phyloP scores from a whole-genome alignment of 2,113 vertebrate species.

The Cairina moschata region DNA sequence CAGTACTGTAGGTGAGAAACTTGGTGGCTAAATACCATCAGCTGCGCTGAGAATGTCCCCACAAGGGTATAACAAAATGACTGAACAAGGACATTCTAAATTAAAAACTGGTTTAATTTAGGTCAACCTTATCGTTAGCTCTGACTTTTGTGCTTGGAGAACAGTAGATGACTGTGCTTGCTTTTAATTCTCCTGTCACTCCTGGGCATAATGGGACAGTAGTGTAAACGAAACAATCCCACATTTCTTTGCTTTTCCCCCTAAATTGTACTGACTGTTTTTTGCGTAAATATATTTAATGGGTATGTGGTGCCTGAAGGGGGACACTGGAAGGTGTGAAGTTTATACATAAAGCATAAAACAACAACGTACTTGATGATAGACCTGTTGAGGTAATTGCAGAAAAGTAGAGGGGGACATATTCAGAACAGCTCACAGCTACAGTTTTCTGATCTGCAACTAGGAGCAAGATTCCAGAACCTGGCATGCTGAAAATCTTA shows the following conservation, averaged over 20 bases:
- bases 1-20: neutral
- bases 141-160: neutral
- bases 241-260: neutral
- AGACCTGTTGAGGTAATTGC: neutral
- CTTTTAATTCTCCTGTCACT: neutral
- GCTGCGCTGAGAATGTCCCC: neutral
- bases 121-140: neutral
- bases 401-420: neutral
- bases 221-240: neutral
- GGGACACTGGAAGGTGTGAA: neutral
- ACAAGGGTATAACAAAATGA: neutral
- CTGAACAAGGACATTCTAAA: neutral
- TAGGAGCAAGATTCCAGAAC: neutral
- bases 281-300: neutral
- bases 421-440: neutral
- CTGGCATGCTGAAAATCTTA: neutral
- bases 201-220: neutral
- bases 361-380: neutral
- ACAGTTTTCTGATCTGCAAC: neutral
- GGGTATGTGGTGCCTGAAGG: neutral
- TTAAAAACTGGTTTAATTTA: neutral
- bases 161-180: neutral
- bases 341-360: fast-evolving
- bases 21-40: neutral
- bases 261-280: neutral